These are phyloP conservation scores for Phytoseiulus persimilis DNA, from an alignment of 2,888 invertebrate species.

Conservation along the genomic window DNA sequence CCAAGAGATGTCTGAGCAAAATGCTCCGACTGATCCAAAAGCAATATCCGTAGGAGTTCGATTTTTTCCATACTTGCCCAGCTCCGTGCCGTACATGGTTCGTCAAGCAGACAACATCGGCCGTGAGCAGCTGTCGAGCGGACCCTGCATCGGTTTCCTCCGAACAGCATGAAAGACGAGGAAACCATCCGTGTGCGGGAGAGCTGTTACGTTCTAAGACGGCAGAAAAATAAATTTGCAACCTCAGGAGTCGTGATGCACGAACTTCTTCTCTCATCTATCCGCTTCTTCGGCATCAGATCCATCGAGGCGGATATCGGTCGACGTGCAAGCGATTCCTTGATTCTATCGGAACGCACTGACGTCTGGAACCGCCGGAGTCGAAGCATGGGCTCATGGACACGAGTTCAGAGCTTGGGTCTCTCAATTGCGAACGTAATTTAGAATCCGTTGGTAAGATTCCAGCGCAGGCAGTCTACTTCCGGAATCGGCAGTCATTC, in stretches of 20 bases:
- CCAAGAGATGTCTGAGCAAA: background rate
- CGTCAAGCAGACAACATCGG: background rate
- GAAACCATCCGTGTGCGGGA: background rate
- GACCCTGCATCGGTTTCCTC: background rate
- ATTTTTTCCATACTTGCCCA: background rate
- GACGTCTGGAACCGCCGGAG: too few species aligned
- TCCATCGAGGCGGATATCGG: background rate
- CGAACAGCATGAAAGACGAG: background rate
- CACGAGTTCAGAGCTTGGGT: too few species aligned
- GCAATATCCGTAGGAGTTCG: background rate
- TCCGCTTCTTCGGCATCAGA: background rate
- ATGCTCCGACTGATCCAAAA: background rate
- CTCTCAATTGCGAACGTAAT: too few species aligned
- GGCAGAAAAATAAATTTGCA: background rate
- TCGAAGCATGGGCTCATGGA: too few species aligned
- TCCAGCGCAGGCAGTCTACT: too few species aligned
- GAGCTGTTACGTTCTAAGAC: background rate
- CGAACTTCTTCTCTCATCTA: background rate
- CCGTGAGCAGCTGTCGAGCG: background rate
- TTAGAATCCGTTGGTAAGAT: too few species aligned
- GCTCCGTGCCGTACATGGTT: background rate
- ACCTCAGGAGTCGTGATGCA: background rate
- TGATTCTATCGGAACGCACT: too few species aligned
- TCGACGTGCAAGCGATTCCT: background rate
- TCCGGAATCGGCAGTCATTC: too few species aligned